Base-by-base conservation (phyloP, 2,113 vertebrate genomes). In the Tachuris rubrigastra region DNA sequence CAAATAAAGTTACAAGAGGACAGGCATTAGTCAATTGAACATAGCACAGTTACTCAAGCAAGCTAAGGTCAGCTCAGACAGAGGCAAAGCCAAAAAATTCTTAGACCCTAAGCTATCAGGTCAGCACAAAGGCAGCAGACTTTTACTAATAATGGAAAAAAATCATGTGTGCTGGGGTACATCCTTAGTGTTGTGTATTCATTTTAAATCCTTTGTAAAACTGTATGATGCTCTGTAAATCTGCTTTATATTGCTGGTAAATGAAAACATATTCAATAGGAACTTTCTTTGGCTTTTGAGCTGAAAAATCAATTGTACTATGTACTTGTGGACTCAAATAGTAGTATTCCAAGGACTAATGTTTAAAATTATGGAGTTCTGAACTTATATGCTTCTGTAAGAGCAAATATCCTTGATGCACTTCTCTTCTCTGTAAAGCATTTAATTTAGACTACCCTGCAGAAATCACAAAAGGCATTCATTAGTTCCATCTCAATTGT, bases 401-500 rank as follows among this genome's bases (percentile, higher is more conserved):
- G 37, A 94, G 18, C 42, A 90, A 76, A 89, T 44, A 41, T 65
- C 24, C 17, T 22, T 46, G 49, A 81, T 86, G 33, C 15, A 67
- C 44, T 86, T 90, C 28, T 80, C 14, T 76, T 80, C 44, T 66
- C 56, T 28, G 1, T 59, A 60, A 85, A 85, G 35, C 37, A 56
- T 79, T 93, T 65, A 65, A 31, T 89, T 93, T 68, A 87, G 56
- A 77, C 46, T 83, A 65, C 46, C 53, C 56, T 79, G 85, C 92
- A 93, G 66, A 97, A 93, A 95, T 91, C 73, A 75, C 39, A 77
- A 83, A 79, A 77, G 50, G 39, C 55, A 62, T 89, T 96, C 55
- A 62, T 89, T 96, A 84, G 58, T 93, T 95, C 67, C 76, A 76
- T 83, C 46, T 95, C 92, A 83, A 13, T 97, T 93, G 79, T 69